A percentile compares a stretch with the other conserved stretches of the same genome.
Evolutionary conservation across 2,797 vertebrate genomes (phyloP).

Genomic region (Dallia pectoralis): DNA sequence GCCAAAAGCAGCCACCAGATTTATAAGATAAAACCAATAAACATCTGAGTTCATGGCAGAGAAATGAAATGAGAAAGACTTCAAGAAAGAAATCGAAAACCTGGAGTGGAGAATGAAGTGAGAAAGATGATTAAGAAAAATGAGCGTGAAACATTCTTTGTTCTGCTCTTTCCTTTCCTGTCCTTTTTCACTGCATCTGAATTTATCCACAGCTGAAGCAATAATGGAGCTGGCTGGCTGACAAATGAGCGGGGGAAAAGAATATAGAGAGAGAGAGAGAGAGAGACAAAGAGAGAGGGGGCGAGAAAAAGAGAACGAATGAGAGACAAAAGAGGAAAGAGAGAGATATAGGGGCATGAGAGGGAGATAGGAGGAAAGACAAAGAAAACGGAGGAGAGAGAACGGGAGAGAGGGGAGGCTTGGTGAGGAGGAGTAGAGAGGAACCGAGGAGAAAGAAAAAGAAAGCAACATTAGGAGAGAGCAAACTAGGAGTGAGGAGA

Average conservation of each 20-base stretch:
- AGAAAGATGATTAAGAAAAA: slow-evolving; percentile 57
- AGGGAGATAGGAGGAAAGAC: neutral
- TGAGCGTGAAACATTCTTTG: slow-evolving; percentile 58
- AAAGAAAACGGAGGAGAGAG: neutral
- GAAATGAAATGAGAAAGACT: too few species aligned
- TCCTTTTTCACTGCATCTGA: too few species aligned
- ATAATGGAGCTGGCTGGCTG: too few species aligned
- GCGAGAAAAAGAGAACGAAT: neutral
- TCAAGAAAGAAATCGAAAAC: too few species aligned
- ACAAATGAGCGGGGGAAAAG: too few species aligned
- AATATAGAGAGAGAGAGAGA: neutral
- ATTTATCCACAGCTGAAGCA: too few species aligned
- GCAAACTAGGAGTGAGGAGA: neutral
- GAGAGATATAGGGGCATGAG: neutral
- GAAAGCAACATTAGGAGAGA: neutral
- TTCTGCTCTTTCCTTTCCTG: slow-evolving; percentile 38
- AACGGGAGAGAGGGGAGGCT: neutral
- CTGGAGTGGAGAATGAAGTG: neutral
- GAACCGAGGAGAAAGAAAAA: neutral
- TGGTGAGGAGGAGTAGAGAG: neutral
- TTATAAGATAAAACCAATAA: too few species aligned
- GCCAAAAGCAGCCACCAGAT: too few species aligned
- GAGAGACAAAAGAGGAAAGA: neutral
- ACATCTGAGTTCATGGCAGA: too few species aligned
- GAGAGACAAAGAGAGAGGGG: neutral